Conservation (phyloP, 2,888 invertebrate genomes). For the Sminthurides aquaticus region DNA sequence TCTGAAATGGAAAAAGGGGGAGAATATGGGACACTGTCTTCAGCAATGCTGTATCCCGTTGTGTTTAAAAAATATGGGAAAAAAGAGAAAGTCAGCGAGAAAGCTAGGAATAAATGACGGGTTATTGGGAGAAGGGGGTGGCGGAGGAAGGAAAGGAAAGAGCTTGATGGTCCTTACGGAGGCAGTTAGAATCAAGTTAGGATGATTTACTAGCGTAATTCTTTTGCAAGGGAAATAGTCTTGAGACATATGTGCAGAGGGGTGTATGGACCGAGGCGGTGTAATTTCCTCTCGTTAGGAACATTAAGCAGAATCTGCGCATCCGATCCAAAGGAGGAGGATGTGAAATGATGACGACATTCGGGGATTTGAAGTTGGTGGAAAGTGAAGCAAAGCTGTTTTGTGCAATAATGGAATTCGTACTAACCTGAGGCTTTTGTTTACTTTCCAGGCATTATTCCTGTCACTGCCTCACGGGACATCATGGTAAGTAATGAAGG, state of each 20-base stretch:
- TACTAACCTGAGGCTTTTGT: neutral
- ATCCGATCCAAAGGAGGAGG: too few relatives aligned
- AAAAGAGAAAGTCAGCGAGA: neutral
- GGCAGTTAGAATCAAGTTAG: neutral
- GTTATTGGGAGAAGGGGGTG: neutral
- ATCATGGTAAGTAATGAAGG: slow-evolving; percentile 26
- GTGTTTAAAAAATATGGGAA: neutral
- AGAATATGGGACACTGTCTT: too few relatives aligned
- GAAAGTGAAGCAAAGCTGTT: too few relatives aligned
- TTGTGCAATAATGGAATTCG: too few relatives aligned
- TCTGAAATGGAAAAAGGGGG: too few relatives aligned
- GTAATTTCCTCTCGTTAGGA: neutral
- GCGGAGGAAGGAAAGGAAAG: too few relatives aligned
- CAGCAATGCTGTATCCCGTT: too few relatives aligned
- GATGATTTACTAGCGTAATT: neutral
- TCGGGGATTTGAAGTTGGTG: too few relatives aligned
- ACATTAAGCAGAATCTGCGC: too few relatives aligned
- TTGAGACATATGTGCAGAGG: neutral
- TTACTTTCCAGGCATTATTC: slow-evolving; percentile 20
- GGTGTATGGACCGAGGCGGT: neutral
- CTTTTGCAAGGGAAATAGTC: neutral
- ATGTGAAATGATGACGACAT: too few relatives aligned
- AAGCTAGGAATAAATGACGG: too few relatives aligned
- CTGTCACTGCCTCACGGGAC: slow-evolving; percentile 20
- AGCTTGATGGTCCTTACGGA: too few relatives aligned